Evolutionary conservation across 2,888 invertebrate species (phyloP), one percentile per base, ranked within the genome.

Genomic region (Trachelus tabidus): DNA sequence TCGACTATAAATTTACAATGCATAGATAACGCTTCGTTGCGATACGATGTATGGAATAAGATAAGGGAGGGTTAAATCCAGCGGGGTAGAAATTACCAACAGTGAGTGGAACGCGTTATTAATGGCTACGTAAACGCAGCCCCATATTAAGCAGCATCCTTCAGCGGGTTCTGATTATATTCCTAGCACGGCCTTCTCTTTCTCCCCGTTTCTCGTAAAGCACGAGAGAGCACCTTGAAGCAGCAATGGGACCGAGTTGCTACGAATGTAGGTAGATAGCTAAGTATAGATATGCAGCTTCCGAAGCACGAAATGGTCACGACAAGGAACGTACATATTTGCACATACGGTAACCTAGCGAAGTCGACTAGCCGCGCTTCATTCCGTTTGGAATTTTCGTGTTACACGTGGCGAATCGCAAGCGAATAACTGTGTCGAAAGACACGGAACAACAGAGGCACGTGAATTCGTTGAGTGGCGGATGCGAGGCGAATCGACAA

Each of bases 111-210:
- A 76, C 33, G 31, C 15, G 30, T 83, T 81, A 80, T 83, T 83
- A 86, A 84, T 80, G 81, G 80, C 75, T 78, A 78, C 76, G 80
- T 76, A 81, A 84, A 83, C 81, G 83, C 79, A 76, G 78, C 77
- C 78, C 81, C 75, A 79, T 83, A 85, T 86, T 82, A 82, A 85
- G 82, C 30, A 33, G 71, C 71, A 71, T 71, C 30, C 71, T 71
- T 71, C 23, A 31, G 56, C 23, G 9, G 15, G 9, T 71, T 71
- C 33, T 23, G 23, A 30, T 71, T 71, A 33, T 23, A 71, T 71
- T 71, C 71, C 30, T 71, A 33, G 33, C 71, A 71, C 71, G 71
- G 30, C 33, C 23, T 33, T 71, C 71, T 23, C 23, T 23, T 23
- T 23, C 23, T 56, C 56, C 56, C 23, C 9, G 23, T 56, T 56